Evolutionary conservation across 2,113 vertebrate species (phyloP), one percentile per base, ranked within the genome.

Genomic region (Apteryx owenii): DNA sequence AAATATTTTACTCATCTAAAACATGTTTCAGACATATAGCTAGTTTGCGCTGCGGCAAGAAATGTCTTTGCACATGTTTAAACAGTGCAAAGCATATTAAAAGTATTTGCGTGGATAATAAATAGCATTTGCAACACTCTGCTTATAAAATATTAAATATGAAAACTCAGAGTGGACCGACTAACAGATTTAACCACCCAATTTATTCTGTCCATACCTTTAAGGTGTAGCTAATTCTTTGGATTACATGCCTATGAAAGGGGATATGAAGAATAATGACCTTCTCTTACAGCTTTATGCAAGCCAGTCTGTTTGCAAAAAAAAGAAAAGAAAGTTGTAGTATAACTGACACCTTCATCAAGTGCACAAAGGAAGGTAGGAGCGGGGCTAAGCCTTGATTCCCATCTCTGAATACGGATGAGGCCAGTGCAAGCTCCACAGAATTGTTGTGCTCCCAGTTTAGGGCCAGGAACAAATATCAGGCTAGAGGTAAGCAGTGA

Each of bases 321-420:
- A 33, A 76, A 33, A 71, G 38, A 58, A 76, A 80, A 58, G 21
- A 60, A 87, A 76, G 19, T 85, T 76, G 9, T 50, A 54, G 6
- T 18, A 12, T 48, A 70, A 75, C 19, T 76, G n/a, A 62, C 62
- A 29, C 70, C n/a, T 26, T 88, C 53, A 53, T 25, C 29, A 88
- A 77, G n/a, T 7, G 28, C 42, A 50, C 7, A 29, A 82, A 69
- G 28, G 10, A 93, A 33, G 0, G 0, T 0, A 60, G 15, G 18
- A 46, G 12, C 33, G 4, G 2, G 4, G 3, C 10, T 72, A 66
- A 83, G 25, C 10, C 36, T 75, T 22, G n/a, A 2, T 2, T 12
- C 4, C 28, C 11, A 78, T 51, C 26, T 73, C 22, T 60, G 2
- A 53, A 38, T 11, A 12, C 46, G 12, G 10, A 51, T 5, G 40